Percentiles rank a stretch among this genome's conserved stretches.
Evolutionary conservation across 2,113 vertebrate species (phyloP).

Genomic region (Sturnus vulgaris): DNA sequence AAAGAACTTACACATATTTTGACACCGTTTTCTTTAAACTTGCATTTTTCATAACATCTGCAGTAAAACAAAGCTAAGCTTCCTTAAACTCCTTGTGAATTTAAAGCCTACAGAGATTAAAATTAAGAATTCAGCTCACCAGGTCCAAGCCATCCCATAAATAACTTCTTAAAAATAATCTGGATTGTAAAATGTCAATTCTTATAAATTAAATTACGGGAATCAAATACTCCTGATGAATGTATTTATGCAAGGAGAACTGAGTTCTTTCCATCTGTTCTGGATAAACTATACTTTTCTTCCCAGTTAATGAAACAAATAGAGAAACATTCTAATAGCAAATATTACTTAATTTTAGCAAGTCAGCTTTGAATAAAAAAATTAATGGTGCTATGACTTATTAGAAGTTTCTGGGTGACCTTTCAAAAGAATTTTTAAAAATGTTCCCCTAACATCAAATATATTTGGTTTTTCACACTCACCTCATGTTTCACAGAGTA

Average conservation of each 20-base stretch:
- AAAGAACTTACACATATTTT: not conserved
- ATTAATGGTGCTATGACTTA: rapidly evolving
- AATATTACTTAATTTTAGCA: not conserved
- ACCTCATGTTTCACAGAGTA: not conserved
- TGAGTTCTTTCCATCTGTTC: not conserved
- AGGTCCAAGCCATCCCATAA: not conserved
- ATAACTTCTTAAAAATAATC: not conserved
- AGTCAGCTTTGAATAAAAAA: not conserved
- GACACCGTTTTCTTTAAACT: not conserved
- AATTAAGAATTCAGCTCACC: not conserved
- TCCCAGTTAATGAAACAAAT: not conserved
- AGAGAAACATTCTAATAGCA: not conserved
- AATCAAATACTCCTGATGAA: not conserved
- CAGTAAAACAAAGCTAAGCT: not conserved
- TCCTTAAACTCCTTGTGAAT: not conserved
- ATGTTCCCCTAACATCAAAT: not conserved
- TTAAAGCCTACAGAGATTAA: not conserved
- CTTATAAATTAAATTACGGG: not conserved
- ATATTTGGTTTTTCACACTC: not conserved
- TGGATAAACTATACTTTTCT: not conserved
- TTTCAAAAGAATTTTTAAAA: not conserved
- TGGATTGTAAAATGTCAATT: not conserved
- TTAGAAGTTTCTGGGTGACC: not conserved
- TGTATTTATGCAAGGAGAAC: not conserved
- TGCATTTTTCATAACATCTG: not conserved